Evolutionary conservation across 2,888 invertebrate genomes (phyloP).

Genomic region (Horisme vitalbata): DNA sequence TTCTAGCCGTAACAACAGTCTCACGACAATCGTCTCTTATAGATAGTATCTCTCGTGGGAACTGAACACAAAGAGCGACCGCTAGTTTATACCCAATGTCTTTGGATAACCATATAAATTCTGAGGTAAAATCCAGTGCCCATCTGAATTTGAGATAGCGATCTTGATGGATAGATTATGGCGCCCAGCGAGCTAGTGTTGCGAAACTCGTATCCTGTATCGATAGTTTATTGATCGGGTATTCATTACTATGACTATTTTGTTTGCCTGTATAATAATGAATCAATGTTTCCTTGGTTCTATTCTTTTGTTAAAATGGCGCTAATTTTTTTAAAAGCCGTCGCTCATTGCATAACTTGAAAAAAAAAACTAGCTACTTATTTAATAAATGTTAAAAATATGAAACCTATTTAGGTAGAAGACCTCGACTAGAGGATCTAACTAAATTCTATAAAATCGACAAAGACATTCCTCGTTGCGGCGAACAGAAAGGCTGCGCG

Average conservation of each 20-base stretch:
- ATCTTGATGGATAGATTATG: slow-evolving; percentile 69
- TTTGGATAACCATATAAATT: slow-evolving; percentile 55
- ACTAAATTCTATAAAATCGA: slow-evolving; percentile 25
- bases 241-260: slow-evolving; percentile 2
- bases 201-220: slow-evolving; percentile 35
- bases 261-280: background rate
- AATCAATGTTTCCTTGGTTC: too few species aligned
- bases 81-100: slow-evolving; percentile 49
- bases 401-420: background rate
- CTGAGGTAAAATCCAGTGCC: slow-evolving; percentile 54
- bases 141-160: slow-evolving; percentile 60
- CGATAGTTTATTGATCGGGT: slow-evolving; percentile 20
- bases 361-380: too few species aligned
- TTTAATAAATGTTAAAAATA: too few species aligned
- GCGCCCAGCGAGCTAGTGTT: slow-evolving; percentile 44
- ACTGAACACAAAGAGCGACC: slow-evolving; percentile 56
- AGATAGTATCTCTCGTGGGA: slow-evolving; percentile 55
- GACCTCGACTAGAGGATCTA: background rate
- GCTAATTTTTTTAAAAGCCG: too few species aligned
- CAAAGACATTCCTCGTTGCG: slow-evolving; percentile 33
- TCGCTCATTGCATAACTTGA: too few species aligned
- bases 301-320: too few species aligned
- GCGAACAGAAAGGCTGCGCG: slow-evolving; percentile 42
- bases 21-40: slow-evolving; percentile 54
- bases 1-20: slow-evolving; percentile 23